A percentile compares a stretch with the other conserved stretches of the same genome.
phyloP scores from a whole-genome alignment of 2,797 vertebrate species.

The Florisuga fusca region DNA sequence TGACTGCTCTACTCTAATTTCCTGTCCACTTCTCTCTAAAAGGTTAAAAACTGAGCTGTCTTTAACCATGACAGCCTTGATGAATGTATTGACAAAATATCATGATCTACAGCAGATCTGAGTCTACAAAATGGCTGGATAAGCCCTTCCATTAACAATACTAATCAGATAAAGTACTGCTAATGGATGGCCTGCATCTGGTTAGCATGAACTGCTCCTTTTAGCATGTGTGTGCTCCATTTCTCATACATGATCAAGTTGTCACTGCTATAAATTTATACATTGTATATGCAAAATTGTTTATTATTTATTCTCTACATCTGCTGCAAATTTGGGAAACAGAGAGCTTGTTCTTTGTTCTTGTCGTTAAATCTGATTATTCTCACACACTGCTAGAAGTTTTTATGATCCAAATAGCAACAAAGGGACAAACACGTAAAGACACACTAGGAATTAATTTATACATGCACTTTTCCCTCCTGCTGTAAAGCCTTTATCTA shows the following conservation, averaged over 20 bases:
- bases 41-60: constrained; percentile 48
- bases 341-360: neutral
- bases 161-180: constrained; percentile 70
- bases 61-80: neutral
- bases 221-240: neutral
- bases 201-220: neutral
- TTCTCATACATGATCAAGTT: constrained; percentile 19
- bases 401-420: neutral
- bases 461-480: neutral
- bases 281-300: neutral
- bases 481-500: neutral
- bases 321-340: constrained; percentile 12
- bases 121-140: constrained; percentile 41
- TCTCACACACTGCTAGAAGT: neutral
- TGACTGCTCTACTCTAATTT: constrained; percentile 7
- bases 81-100: constrained; percentile 65
- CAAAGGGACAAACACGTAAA: neutral
- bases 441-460: neutral
- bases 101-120: constrained; percentile 60
- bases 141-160: constrained; percentile 70
- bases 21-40: neutral
- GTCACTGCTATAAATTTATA: constrained; percentile 19
- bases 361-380: constrained; percentile 10
- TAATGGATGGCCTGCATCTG: constrained; percentile 65
- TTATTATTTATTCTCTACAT: constrained; percentile 23